These are phyloP conservation scores for Cephus pulcher DNA, from an alignment of 2,888 invertebrate genomes.

Conservation along the genomic window DNA sequence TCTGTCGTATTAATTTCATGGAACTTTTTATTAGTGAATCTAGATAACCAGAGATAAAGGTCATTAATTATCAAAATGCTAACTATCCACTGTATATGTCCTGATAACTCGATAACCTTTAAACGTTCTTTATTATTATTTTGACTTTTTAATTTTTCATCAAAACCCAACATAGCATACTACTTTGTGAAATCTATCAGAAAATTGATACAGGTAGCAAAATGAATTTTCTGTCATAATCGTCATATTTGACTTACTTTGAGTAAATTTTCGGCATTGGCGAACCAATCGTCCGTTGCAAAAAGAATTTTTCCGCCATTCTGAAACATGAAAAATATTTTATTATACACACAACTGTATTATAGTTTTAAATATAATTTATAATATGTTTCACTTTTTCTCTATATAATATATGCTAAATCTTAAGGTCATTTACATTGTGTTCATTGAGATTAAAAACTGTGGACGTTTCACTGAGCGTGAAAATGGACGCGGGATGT, in stretches of 20 bases:
- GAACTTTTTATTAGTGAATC: background rate
- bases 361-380: background rate
- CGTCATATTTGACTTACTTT: slow-evolving; percentile 43
- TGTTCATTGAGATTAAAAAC: background rate
- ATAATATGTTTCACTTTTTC: slow-evolving; percentile 6
- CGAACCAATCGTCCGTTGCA: slow-evolving; percentile 76
- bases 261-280: slow-evolving; percentile 72
- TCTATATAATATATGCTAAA: slow-evolving; percentile 9
- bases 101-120: background rate
- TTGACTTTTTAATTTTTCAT: background rate
- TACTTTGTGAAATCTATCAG: background rate
- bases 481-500: background rate
- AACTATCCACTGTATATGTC: background rate
- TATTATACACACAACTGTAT: background rate
- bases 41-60: background rate
- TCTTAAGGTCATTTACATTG: background rate
- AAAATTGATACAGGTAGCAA: background rate
- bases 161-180: background rate
- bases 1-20: background rate
- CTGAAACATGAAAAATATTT: slow-evolving; percentile 53
- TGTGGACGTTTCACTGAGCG: background rate
- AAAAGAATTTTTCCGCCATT: slow-evolving; percentile 72
- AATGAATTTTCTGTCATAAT: background rate
- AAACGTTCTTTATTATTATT: too few species aligned
- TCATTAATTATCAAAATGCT: too few species aligned